Percentiles rank a stretch among this genome's conserved stretches.
These are phyloP conservation scores for Cylindroiulus punctatus DNA, from an alignment of 2,888 invertebrate genomes.

Conservation along the genomic window DNA sequence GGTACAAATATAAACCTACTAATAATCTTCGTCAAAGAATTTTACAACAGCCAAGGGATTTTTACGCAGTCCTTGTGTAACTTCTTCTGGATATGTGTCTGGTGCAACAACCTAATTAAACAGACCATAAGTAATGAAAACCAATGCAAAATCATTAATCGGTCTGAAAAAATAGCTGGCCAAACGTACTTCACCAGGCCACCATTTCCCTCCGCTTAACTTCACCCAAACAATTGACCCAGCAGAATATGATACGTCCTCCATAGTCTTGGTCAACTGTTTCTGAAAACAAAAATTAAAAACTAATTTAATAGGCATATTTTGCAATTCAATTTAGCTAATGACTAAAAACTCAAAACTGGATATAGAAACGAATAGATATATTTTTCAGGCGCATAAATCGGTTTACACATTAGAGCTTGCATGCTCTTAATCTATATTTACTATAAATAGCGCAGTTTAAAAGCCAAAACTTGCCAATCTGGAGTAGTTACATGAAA, in stretches of 20 bases:
- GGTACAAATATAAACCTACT: slow-evolving; percentile 55
- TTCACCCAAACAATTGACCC: slow-evolving; percentile 58
- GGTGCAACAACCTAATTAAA: slow-evolving; percentile 54
- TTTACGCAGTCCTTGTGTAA: slow-evolving; percentile 55
- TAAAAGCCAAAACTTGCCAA: too few relatives aligned
- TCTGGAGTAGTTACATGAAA: too few relatives aligned
- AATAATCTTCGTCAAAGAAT: slow-evolving; percentile 58
- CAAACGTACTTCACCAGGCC: slow-evolving; percentile 58
- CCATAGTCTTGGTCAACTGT: slow-evolving; percentile 19
- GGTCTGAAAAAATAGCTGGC: background rate
- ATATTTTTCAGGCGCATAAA: too few relatives aligned
- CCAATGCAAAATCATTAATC: background rate
- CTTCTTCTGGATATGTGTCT: slow-evolving; percentile 56
- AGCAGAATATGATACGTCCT: slow-evolving; percentile 55
- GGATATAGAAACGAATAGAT: too few relatives aligned
- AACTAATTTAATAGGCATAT: too few relatives aligned
- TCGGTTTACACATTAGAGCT: too few relatives aligned
- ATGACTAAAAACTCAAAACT: too few relatives aligned
- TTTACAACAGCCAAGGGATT: slow-evolving; percentile 57
- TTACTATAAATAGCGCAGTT: too few relatives aligned
- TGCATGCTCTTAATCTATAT: too few relatives aligned
- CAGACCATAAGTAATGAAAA: background rate
- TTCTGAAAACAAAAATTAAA: too few relatives aligned
- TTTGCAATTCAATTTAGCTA: too few relatives aligned
- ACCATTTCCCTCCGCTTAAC: slow-evolving; percentile 58